A percentile compares a stretch with the other conserved stretches of the same genome.
phyloP scores from a whole-genome alignment of 2,113 vertebrate genomes.

The Pollimyrus isidori region DNA sequence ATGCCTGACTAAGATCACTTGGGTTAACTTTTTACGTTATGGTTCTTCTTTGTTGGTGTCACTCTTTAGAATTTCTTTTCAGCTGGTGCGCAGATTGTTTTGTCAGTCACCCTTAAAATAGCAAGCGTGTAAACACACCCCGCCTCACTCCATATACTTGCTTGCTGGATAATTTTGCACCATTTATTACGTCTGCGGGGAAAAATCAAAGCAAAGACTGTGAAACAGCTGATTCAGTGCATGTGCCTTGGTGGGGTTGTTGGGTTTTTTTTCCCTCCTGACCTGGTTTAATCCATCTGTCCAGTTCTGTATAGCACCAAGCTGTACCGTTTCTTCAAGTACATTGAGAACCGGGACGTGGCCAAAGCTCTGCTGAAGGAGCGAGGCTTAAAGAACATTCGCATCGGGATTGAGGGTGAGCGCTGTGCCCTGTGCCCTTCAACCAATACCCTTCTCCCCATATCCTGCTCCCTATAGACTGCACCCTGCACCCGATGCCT shows the following conservation, averaged over 20 bases:
- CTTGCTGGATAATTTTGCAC: neutral
- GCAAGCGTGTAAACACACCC: neutral
- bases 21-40: neutral
- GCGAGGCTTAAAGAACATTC: conserved; percentile 71
- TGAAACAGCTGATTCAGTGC: neutral
- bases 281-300: neutral
- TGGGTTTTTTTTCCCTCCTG: neutral
- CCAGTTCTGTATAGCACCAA: conserved; percentile 74
- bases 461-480: neutral
- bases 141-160: neutral
- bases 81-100: neutral
- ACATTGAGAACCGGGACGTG: conserved; percentile 71
- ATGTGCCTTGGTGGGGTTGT: neutral
- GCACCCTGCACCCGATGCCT: neutral
- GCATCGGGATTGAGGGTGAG: conserved; percentile 73
- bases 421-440: neutral
- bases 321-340: conserved; percentile 77
- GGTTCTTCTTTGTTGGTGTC: neutral
- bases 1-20: neutral
- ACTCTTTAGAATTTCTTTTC: neutral
- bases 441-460: neutral
- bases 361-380: conserved; percentile 71
- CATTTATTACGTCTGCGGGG: neutral
- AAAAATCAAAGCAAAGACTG: neutral
- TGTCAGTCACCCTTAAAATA: neutral